A percentile compares a stretch with the other conserved stretches of the same genome.
Evolutionary conservation across 2,797 vertebrate species (phyloP).

Genomic region (Danio aesculapii): DNA sequence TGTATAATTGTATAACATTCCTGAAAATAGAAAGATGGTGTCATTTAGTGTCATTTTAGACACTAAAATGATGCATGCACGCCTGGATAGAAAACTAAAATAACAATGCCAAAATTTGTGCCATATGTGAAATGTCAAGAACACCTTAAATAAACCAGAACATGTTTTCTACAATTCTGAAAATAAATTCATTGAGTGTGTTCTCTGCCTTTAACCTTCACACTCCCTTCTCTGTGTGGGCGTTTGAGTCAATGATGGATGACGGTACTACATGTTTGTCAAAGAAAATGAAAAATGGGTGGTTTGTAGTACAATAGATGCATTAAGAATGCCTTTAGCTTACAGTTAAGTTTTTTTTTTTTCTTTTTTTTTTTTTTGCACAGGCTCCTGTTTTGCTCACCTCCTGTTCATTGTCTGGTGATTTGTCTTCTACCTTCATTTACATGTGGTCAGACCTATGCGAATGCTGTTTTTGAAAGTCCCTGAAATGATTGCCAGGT

Average conservation of each 20-base stretch:
- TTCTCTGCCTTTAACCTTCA: conserved; percentile 8
- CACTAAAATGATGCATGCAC: no score
- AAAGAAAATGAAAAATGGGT: not conserved
- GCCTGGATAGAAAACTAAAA: not conserved
- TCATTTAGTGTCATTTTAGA: no score
- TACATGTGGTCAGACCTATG: not conserved
- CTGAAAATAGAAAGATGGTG: no score
- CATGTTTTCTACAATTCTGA: not conserved
- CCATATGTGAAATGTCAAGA: not conserved
- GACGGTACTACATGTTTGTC: not conserved
- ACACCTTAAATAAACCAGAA: not conserved
- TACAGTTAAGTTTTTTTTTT: not conserved
- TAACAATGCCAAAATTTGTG: not conserved
- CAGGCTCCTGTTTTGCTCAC: not conserved
- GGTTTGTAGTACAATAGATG: conserved; percentile 1
- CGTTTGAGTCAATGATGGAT: not conserved
- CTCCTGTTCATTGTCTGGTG: not conserved
- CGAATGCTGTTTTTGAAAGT: conserved; percentile 26
- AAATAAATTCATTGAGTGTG: not conserved
- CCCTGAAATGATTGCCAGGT: not conserved
- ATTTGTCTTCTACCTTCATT: not conserved
- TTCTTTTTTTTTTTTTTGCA: not conserved
- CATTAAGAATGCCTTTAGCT: conserved; percentile 28
- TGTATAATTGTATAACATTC: no score
- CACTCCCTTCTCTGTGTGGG: not conserved